A percentile compares a stretch with the other conserved stretches of the same genome.
Evolutionary conservation across 2,113 vertebrate genomes (phyloP).

Genomic region (Piprites chloris): DNA sequence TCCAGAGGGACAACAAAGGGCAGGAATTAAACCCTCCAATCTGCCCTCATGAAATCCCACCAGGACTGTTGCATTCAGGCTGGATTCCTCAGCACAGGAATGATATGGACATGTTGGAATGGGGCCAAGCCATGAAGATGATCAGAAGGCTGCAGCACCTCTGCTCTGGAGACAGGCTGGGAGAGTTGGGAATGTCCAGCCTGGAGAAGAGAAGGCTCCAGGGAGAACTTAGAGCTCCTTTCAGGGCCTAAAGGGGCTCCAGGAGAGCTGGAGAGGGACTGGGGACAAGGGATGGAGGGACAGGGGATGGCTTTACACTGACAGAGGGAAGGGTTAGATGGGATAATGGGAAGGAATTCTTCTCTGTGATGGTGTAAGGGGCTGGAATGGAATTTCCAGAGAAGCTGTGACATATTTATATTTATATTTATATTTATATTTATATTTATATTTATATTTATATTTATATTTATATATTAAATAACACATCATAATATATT

Average conservation of each 20-base stretch:
- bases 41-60: not conserved
- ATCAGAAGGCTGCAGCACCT: not conserved
- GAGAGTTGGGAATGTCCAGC: not conserved
- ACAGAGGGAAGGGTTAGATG: accelerated
- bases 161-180: not conserved
- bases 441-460: too few species aligned
- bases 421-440: too few species aligned
- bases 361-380: accelerated
- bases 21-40: not conserved
- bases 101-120: not conserved
- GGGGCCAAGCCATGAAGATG: accelerated
- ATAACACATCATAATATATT: too few species aligned
- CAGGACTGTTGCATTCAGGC: not conserved
- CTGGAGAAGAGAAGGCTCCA: accelerated
- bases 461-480: too few species aligned
- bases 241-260: not conserved
- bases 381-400: not conserved
- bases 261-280: not conserved
- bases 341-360: not conserved
- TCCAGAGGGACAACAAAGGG: not conserved
- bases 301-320: not conserved
- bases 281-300: accelerated
- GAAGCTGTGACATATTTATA: not conserved
- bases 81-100: not conserved
- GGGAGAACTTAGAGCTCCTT: accelerated